These are phyloP conservation scores for Amaurobius ferox DNA, from an alignment of 2,888 invertebrate species.

Conservation along the genomic window DNA sequence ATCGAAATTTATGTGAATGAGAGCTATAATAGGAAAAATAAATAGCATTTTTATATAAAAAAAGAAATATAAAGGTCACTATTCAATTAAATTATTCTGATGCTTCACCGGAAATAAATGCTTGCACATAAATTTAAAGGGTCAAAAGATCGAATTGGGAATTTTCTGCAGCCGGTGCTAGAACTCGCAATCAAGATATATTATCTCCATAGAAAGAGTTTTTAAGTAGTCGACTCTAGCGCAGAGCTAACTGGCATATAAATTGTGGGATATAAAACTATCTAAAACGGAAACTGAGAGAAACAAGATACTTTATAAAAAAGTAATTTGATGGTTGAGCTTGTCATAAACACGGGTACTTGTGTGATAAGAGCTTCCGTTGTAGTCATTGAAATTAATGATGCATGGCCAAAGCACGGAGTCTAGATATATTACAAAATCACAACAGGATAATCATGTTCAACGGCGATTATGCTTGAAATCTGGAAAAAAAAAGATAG, in stretches of 20 bases:
- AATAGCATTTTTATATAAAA: no score
- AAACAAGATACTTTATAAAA: neutral
- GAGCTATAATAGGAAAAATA: no score
- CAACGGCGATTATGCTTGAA: neutral
- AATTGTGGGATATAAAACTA: slow-evolving; percentile 4
- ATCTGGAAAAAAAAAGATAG: neutral
- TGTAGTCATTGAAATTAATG: neutral
- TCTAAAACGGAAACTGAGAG: slow-evolving; percentile 5
- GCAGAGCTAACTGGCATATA: neutral
- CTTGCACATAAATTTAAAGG: no score
- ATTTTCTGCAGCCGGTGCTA: no score
- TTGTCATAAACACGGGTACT: neutral
- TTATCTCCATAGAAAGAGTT: neutral
- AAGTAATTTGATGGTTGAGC: neutral
- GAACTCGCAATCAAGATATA: neutral
- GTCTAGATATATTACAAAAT: neutral
- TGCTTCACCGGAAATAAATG: no score
- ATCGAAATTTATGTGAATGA: no score
- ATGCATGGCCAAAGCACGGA: neutral
- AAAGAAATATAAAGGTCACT: no score
- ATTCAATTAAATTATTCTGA: no score
- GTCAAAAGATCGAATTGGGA: no score
- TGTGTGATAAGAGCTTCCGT: neutral
- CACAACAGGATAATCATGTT: neutral
- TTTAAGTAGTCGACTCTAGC: neutral